Evolutionary conservation across 2,888 invertebrate species (phyloP), one percentile per base, ranked within the genome.

Genomic region (Drosophila melanocephala): DNA sequence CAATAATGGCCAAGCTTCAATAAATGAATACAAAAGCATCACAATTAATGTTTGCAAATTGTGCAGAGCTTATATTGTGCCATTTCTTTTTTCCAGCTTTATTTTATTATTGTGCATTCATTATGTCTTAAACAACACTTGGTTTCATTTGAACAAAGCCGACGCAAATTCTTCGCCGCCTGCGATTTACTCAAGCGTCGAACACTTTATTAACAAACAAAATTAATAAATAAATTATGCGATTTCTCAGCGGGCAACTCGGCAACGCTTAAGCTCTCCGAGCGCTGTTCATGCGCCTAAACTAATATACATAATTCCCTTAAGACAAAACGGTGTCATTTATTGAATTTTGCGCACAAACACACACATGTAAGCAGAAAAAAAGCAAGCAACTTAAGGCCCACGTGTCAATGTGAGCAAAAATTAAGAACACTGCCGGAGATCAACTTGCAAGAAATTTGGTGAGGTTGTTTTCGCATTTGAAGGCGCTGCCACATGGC

Each of bases 191-290:
- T 74, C 51, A 44, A 64, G 55, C 39, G 60, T 32, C 50, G 42
- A 59, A 50, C 69, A 72, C 66, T 78, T 77, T 64, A 79, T 79
- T 85, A 83, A 77, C 77, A 85, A 85, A 85, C 67, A 62, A 79
- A 90, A 86, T 90, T 76, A 90, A 90, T 87, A 88, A 88, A 90
- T 86, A 87, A 85, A 75, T 85, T 81, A 88, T 71, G 66, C 30
- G 72, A 63, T 68, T 67, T 52, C 71, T 39, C 57, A 33, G 61
- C 56, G 57, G 72, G 26, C 30, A 37, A 55, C 59, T 5, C 33
- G n/a, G 30, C 26, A 33, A 30, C 42, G 33, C 32, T 63, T 57
- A 53, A 60, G 70, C 72, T 56, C 74, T 56, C 30, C 14, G 33
- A 62, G 56, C 65, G 65, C 51, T 55, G 51, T 65, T 75, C 62